Evolutionary conservation across 2,888 invertebrate species (phyloP), one percentile per base, ranked within the genome.

Genomic region (Phania funesta): DNA sequence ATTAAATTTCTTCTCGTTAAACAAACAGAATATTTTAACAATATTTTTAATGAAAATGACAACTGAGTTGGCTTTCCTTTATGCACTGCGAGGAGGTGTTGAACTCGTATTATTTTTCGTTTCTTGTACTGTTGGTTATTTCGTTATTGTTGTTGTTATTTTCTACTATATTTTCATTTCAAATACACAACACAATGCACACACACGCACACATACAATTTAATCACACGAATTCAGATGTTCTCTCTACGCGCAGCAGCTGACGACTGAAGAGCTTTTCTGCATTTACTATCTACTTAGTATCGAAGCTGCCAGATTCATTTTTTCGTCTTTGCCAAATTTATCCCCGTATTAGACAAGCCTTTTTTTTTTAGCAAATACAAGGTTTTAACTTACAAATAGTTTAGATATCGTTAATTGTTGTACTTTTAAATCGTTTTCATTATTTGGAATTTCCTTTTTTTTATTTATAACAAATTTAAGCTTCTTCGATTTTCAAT

Each of bases 221-320:
- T 26, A 11, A 22, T 65, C 60, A 56, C 41, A 73, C 8, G 41
- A 58, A 65, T 58, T 46, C 48, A 29, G 84, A 84, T 87, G 86
- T 88, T 89, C 88, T 89, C 89, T 89, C 87, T 86, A 88, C 87
- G 89, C 90, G 88, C 89, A 90, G 90, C 90, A 90, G 74, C 74
- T 74, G 74, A 46, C 7, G 86, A 90, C 88, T 89, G 88, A 88
- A 84, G 85, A 89, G 89, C 88, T 89, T 89, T 88, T 88, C 80
- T 85, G 20, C 78, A 85, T 86, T 86, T 86, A 87, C 84, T 68
- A 74, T 74, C 56, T 52, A 29, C 18, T 73, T 56, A 68, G 24
- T 58, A 24, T 65, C 22, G 54, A 13, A 73, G 54, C 62, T 58
- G 29, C n/a, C n/a, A n/a, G n/a, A n/a, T n/a, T n/a, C n/a, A n/a